Percentiles rank a stretch among this genome's conserved stretches.
Conservation (phyloP, 2,113 vertebrate species). For the Psammodynastes pulverulentus region DNA sequence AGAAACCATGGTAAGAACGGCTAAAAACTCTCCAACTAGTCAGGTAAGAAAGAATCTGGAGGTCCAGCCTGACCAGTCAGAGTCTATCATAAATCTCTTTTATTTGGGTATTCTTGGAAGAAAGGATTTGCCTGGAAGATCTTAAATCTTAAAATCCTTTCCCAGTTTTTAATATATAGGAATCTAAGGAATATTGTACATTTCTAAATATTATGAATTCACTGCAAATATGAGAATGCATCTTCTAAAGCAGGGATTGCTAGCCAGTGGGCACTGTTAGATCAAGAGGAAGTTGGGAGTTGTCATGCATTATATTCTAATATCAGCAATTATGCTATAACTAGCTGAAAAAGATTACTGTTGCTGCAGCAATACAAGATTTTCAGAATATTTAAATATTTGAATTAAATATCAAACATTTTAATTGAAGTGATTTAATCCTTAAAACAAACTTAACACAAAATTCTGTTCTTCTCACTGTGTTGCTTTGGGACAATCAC, state of each 20-base stretch:
- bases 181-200: background rate
- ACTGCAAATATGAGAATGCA: background rate
- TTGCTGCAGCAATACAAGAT: background rate
- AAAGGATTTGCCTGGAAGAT: background rate
- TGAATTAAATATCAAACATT: background rate
- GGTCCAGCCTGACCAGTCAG: background rate
- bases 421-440: background rate
- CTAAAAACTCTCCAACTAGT: background rate
- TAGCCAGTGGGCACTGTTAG: background rate
- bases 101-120: background rate
- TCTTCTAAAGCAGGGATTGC: background rate
- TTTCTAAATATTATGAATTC: background rate
- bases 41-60: background rate
- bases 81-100: background rate
- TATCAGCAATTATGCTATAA: background rate
- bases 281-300: background rate
- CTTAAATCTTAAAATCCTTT: background rate
- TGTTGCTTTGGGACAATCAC: background rate
- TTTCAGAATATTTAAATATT: background rate
- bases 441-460: background rate
- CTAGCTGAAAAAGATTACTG: background rate
- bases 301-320: background rate
- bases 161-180: background rate
- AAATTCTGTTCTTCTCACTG: background rate
- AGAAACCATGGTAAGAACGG: background rate